Evolutionary conservation across 1,140 invertebrate species (phyloP).

Genomic region (Episyrphus balteatus): DNA sequence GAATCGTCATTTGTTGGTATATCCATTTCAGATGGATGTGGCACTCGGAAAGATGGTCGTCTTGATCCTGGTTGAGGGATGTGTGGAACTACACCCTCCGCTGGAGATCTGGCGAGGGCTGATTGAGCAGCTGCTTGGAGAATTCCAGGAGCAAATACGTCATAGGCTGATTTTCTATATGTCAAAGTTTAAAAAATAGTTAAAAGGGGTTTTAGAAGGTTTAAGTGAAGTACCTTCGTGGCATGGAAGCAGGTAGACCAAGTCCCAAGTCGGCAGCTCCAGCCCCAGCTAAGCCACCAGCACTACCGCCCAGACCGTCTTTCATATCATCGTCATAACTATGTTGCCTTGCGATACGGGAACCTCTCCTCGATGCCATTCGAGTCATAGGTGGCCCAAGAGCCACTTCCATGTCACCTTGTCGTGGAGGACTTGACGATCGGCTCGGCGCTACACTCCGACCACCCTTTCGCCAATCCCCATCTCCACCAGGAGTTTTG

Average conservation of each 20-base stretch:
- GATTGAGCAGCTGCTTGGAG: conserved; percentile 22
- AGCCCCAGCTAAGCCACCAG: conserved; percentile 23
- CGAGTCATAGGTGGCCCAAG: conserved; percentile 29
- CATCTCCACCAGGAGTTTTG: conserved; percentile 16
- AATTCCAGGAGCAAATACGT: conserved; percentile 50
- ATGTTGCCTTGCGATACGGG: conserved; percentile 56
- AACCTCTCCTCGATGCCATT: conserved; percentile 48
- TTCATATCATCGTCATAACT: conserved; percentile 68
- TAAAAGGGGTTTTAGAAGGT: background rate
- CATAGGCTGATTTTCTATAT: conserved; percentile 61
- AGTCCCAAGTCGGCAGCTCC: conserved; percentile 38
- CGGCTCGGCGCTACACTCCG: conserved; percentile 40
- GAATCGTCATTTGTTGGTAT: conserved; percentile 42
- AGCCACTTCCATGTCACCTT: conserved; percentile 23
- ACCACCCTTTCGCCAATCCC: conserved; percentile 34
- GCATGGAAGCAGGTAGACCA: conserved; percentile 50
- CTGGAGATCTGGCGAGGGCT: conserved; percentile 21
- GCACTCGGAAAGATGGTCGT: conserved; percentile 56
- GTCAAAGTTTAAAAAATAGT: background rate
- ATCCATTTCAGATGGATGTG: conserved; percentile 40
- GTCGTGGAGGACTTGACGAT: conserved; percentile 39
- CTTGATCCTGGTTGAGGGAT: conserved; percentile 38
- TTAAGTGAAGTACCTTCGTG: conserved; percentile 42
- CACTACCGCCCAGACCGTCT: conserved; percentile 13
- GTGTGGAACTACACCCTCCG: conserved; percentile 31